These are phyloP conservation scores for Hypomecis atomaria DNA, from an alignment of 2,888 invertebrate species.

Conservation along the genomic window DNA sequence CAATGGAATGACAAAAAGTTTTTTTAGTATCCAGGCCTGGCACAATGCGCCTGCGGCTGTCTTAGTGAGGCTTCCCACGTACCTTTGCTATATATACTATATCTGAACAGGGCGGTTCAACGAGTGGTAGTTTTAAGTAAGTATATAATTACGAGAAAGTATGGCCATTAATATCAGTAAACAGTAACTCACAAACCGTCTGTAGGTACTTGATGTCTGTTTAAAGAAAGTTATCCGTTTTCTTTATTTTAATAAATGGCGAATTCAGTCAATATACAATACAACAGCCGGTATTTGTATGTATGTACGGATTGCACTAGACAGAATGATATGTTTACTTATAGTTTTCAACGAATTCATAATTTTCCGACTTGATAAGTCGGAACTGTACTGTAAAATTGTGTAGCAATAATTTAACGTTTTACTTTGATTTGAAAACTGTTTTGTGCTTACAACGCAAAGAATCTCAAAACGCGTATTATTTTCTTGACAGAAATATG, in stretches of 20 bases:
- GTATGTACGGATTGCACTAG: too few relatives aligned
- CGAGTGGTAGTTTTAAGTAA: constrained; percentile 8
- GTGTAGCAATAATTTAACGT: constrained; percentile 2
- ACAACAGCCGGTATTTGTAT: too few relatives aligned
- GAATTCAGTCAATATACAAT: too few relatives aligned
- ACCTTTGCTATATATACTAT: constrained; percentile 35
- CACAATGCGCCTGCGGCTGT: constrained; percentile 74
- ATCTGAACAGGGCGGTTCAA: constrained; percentile 27
- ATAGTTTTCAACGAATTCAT: too few relatives aligned
- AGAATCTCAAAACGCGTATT: neutral
- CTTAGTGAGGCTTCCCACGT: constrained; percentile 72
- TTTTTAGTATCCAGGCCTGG: constrained; percentile 67
- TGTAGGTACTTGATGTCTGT: too few relatives aligned
- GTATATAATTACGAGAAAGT: neutral
- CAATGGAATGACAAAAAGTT: constrained; percentile 74
- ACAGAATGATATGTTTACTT: too few relatives aligned
- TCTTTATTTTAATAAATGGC: too few relatives aligned
- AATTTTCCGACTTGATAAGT: too few relatives aligned
- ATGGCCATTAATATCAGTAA: too few relatives aligned
- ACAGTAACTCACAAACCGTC: too few relatives aligned
- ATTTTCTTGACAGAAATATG: neutral
- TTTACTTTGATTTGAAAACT: constrained; percentile 27
- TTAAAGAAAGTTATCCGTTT: too few relatives aligned
- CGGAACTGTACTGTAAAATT: too few relatives aligned
- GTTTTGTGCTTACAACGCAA: neutral